Conservation (phyloP, 2,888 invertebrate species). For the Invenusta paracnida region DNA sequence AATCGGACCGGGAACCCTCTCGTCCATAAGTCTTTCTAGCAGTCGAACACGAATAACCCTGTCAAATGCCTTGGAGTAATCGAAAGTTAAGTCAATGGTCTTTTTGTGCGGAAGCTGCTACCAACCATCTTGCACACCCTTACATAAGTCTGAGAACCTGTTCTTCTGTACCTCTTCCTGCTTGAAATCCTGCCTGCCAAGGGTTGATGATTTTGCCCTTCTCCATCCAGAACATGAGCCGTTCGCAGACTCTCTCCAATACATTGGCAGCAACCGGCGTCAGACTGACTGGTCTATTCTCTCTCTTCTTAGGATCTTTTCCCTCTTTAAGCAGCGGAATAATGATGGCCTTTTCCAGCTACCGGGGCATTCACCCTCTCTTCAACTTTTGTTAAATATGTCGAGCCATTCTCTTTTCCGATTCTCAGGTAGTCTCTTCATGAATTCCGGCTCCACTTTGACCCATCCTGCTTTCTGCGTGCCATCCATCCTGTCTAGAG, state of each 20-base stretch:
- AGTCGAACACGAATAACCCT: not conserved
- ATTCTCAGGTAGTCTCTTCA: not conserved
- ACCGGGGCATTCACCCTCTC: too few relatives aligned
- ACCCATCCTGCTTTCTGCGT: not conserved
- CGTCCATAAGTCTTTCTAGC: slow-evolving; percentile 7
- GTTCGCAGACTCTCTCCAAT: not conserved
- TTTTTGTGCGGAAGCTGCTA: not conserved
- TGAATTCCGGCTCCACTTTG: not conserved
- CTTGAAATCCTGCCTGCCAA: slow-evolving; percentile 11
- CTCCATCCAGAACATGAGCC: slow-evolving; percentile 30
- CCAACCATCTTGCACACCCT: slow-evolving; percentile 25
- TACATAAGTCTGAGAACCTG: not conserved
- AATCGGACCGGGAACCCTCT: not conserved
- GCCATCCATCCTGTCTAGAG: not conserved
- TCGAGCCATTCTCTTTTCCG: slow-evolving; percentile 9
- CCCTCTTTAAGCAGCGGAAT: too few relatives aligned
- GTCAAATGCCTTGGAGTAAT: slow-evolving; percentile 30
- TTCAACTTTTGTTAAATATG: slow-evolving; percentile 15
- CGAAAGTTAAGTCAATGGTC: slow-evolving; percentile 1
- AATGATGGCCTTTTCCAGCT: too few relatives aligned
- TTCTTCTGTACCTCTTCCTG: slow-evolving; percentile 15
- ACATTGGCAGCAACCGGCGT: too few relatives aligned
- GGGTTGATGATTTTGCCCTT: not conserved
- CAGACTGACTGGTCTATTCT: too few relatives aligned
- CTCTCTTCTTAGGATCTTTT: too few relatives aligned